phyloP scores from a whole-genome alignment of 1,140 invertebrate species.

The Achroia grisella region DNA sequence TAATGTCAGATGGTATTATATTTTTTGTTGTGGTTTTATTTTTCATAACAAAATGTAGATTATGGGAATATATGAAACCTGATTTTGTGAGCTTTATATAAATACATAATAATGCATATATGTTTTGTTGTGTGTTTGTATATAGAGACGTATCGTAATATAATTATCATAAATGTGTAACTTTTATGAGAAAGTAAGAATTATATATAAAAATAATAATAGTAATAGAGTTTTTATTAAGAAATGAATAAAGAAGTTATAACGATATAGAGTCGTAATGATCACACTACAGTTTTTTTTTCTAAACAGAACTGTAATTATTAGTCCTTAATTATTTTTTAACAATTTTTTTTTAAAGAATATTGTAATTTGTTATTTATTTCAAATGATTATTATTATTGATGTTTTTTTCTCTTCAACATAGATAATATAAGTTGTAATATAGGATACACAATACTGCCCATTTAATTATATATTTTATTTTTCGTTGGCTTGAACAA shows the following conservation, averaged over 20 bases:
- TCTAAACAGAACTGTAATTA: slow-evolving; percentile 44
- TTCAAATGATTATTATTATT: slow-evolving; percentile 72
- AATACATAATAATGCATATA: slow-evolving; percentile 31
- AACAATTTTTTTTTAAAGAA: slow-evolving; percentile 63
- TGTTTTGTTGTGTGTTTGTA: slow-evolving; percentile 34
- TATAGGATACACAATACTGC: slow-evolving; percentile 62
- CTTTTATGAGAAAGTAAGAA: slow-evolving; percentile 63
- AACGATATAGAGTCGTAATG: slow-evolving; percentile 47
- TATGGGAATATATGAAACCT: slow-evolving; percentile 35
- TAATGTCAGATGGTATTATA: slow-evolving; percentile 31
- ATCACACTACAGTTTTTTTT: slow-evolving; percentile 56
- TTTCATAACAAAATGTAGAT: slow-evolving; percentile 30
- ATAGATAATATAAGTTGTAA: slow-evolving; percentile 65
- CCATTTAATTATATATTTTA: slow-evolving; percentile 34
- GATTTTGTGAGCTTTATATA: slow-evolving; percentile 22
- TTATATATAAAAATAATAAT: slow-evolving; percentile 69
- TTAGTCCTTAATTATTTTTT: slow-evolving; percentile 63
- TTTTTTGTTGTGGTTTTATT: slow-evolving; percentile 21
- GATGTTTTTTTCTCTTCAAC: slow-evolving; percentile 59
- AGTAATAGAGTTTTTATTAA: slow-evolving; percentile 71
- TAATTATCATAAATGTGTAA: slow-evolving; percentile 64
- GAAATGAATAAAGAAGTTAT: slow-evolving; percentile 67
- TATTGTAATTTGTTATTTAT: slow-evolving; percentile 72
- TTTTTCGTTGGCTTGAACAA: slow-evolving; percentile 44
- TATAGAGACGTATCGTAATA: slow-evolving; percentile 34